Evolutionary conservation across 1,140 invertebrate species (phyloP), one percentile per base, ranked within the genome.

Genomic region (Anastrepha ludens): DNA sequence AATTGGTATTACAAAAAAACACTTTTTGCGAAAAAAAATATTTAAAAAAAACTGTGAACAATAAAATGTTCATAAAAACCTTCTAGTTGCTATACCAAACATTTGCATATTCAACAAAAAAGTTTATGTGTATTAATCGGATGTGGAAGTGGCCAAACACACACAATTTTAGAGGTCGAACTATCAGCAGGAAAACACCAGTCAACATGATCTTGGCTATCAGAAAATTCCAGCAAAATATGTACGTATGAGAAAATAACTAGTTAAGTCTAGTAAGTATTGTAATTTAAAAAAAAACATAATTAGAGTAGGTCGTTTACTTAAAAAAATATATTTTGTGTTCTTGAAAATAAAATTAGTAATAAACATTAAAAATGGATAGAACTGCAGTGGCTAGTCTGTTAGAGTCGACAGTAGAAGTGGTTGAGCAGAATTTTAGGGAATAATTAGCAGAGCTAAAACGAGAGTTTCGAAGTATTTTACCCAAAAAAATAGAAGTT

Each of bases 351-450:
- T n/a, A 81, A 50, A 55, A 74, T 15, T 81, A 81, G 17, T 81
- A 81, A 44, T 81, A 81, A 81, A 81, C 11, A 81, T 50, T 50
- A 50, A 74, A 81, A 81, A 81, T 81, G 74, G 50, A 81, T 81
- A 81, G 74, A 81, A 50, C 17, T 29, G 44, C 44, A 41, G 67
- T 74, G 44, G 29, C 44, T 29, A 44, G 67, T 44, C 67, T 74
- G 29, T 29, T 85, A 29, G 78, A 85, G 78, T 39, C 78, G n/a
- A 3, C 78, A n/a, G 50, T 50, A 20, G 78, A 50, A 20, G 78
- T 50, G n/a, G 39, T 47, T 44, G 47, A 85, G n/a, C n/a, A 39
- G n/a, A 4, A 85, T 44, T 20, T 85, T 85, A 44, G 39, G 41
- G 50, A 55, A 44, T 44, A 85, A 47, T 44, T 85, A 47, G 39